These are phyloP conservation scores for Platyura marginata DNA, from an alignment of 1,140 invertebrate genomes.

Conservation along the genomic window DNA sequence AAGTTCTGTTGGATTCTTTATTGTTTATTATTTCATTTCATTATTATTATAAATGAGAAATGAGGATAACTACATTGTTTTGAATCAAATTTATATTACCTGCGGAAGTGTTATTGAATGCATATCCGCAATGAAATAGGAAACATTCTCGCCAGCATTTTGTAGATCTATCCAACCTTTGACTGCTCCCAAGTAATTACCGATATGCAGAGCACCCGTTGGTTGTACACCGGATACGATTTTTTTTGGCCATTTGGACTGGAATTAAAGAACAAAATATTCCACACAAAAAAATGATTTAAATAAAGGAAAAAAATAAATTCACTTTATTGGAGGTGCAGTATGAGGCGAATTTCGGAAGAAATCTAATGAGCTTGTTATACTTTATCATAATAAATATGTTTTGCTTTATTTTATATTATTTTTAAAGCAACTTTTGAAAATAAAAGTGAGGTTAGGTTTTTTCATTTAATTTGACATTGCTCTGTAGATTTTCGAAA, in stretches of 20 bases:
- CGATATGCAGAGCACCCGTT: constrained; percentile 82
- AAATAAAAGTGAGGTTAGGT: no score
- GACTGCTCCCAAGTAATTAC: constrained; percentile 93
- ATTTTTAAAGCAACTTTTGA: no score
- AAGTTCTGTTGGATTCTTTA: constrained; percentile 47
- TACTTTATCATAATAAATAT: no score
- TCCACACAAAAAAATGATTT: not conserved
- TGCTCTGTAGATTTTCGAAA: no score
- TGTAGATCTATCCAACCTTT: constrained; percentile 73
- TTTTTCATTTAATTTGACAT: no score
- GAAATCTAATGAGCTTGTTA: no score
- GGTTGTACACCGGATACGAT: constrained; percentile 94
- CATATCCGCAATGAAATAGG: constrained; percentile 82
- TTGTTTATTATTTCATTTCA: no score
- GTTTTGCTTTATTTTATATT: no score
- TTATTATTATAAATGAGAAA: no score
- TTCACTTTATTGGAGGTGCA: not conserved
- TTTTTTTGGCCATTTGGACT: constrained; percentile 26
- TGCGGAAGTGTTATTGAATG: constrained; percentile 84
- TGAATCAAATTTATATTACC: constrained; percentile 23
- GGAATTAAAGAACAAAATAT: not conserved
- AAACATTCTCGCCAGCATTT: constrained; percentile 44
- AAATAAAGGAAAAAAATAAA: not conserved
- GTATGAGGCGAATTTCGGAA: no score
- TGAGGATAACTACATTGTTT: constrained; percentile 1